Evolutionary conservation across 2,888 invertebrate species (phyloP).

Genomic region (Andrena bicolor): DNA sequence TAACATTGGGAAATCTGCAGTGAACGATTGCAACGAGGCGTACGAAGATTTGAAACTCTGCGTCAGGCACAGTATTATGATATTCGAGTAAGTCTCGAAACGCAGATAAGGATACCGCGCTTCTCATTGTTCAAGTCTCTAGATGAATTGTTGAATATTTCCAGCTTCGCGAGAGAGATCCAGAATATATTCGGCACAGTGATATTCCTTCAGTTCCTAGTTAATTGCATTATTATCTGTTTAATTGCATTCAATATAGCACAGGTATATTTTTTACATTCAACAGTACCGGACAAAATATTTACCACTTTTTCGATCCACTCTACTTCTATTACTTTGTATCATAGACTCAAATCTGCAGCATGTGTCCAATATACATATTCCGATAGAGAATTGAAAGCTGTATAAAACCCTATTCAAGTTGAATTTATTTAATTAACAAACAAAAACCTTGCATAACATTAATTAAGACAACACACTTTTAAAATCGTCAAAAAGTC

Average conservation of each 20-base stretch:
- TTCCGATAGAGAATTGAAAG: no score
- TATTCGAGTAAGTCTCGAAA: constrained; percentile 67
- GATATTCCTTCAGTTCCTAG: constrained; percentile 74
- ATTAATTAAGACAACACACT: no score
- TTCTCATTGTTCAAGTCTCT: not conserved
- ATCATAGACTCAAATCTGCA: no score
- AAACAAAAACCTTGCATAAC: no score
- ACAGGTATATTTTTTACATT: constrained; percentile 62
- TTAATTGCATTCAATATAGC: constrained; percentile 75
- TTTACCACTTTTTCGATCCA: no score
- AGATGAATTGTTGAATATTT: constrained; percentile 30
- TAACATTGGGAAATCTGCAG: not conserved
- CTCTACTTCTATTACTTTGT: no score
- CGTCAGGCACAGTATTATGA: constrained; percentile 71
- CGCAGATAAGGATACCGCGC: not conserved
- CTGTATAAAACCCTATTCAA: no score
- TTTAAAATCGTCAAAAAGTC: no score
- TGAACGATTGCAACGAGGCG: not conserved
- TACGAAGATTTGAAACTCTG: constrained; percentile 61
- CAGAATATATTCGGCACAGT: constrained; percentile 72
- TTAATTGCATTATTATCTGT: constrained; percentile 76
- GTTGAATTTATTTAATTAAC: no score
- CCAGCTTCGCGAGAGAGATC: constrained; percentile 74
- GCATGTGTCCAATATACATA: no score
- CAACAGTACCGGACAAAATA: no score